phyloP scores from a whole-genome alignment of 1,140 invertebrate genomes.

The Hormaphis cornu region DNA sequence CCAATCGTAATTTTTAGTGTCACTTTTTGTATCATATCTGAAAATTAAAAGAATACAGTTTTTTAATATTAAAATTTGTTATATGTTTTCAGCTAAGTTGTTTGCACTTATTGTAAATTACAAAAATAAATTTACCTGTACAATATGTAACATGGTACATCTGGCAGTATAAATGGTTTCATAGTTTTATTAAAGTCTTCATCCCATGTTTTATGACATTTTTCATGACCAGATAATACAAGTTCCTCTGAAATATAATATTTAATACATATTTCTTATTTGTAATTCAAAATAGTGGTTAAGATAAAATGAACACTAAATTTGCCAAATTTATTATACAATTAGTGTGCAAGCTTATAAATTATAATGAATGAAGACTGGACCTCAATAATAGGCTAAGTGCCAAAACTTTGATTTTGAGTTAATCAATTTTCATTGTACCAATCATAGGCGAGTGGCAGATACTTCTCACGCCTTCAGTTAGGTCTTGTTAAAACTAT shows the following conservation, averaged over 20 bases:
- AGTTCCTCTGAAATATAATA: constrained; percentile 62
- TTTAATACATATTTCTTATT: not conserved
- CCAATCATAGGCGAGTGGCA: too few relatives aligned
- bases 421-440: too few relatives aligned
- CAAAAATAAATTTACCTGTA: constrained; percentile 51
- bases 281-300: too few relatives aligned
- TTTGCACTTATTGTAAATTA: not conserved
- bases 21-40: constrained; percentile 68
- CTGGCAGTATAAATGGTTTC: constrained; percentile 64
- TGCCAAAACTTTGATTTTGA: too few relatives aligned
- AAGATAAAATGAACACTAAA: too few relatives aligned
- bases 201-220: constrained; percentile 69
- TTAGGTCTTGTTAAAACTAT: too few relatives aligned
- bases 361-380: too few relatives aligned
- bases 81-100: constrained; percentile 1
- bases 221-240: constrained; percentile 54
- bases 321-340: too few relatives aligned
- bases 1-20: constrained; percentile 83
- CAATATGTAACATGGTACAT: constrained; percentile 87
- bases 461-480: too few relatives aligned
- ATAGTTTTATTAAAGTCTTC: constrained; percentile 79
- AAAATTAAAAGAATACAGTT: constrained; percentile 34
- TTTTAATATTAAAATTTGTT: not conserved
- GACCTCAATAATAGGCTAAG: too few relatives aligned
- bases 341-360: too few relatives aligned